Evolutionary conservation across 1,140 invertebrate species (phyloP), one percentile per base, ranked within the genome.

Genomic region (Meloidogyne exigua): DNA sequence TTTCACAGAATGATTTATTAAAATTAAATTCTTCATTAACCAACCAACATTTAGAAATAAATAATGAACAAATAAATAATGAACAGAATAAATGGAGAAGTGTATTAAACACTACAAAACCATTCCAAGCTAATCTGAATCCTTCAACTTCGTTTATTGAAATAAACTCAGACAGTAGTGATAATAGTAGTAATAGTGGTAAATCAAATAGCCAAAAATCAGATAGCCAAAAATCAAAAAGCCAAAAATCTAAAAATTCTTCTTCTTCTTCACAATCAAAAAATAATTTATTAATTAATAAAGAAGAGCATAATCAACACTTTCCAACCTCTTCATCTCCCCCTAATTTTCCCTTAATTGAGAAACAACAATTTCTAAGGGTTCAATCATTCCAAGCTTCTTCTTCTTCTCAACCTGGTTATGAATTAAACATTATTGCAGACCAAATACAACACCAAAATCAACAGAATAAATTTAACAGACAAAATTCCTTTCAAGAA

Each of bases 401-500:
- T 57, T 57, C 49, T n/a, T 39, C 36, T 39, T 57, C 18, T n/a
- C n/a, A 7, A 1, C 21, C 49, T n/a, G 5, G 21, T 5, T n/a
- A 57, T n/a, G n/a, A n/a, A n/a, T 57, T 57, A 57, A 57, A n/a
- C 9, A n/a, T n/a, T 44, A 44, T 18, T 44, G 42, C 13, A 9
- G 5, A 57, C 9, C 49, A 57, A 44, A 15, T 44, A 44, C 42
- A 44, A n/a, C n/a, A n/a, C n/a, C n/a, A n/a, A 57, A 57, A 57
- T n/a, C 18, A n/a, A 57, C 49, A 57, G 5, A 57, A 57, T n/a
- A n/a, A 9, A 7, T 57, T 57, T n/a, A n/a, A 57, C 9, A 57
- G 7, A 57, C 49, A 57, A 57, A n/a, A 57, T 57, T 57, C 49
- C n/a, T 57, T 57, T n/a, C 49, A 57, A 57, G 49, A 57, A 57